phyloP scores from a whole-genome alignment of 1,140 invertebrate species.

The Oreohelix idahoensis region DNA sequence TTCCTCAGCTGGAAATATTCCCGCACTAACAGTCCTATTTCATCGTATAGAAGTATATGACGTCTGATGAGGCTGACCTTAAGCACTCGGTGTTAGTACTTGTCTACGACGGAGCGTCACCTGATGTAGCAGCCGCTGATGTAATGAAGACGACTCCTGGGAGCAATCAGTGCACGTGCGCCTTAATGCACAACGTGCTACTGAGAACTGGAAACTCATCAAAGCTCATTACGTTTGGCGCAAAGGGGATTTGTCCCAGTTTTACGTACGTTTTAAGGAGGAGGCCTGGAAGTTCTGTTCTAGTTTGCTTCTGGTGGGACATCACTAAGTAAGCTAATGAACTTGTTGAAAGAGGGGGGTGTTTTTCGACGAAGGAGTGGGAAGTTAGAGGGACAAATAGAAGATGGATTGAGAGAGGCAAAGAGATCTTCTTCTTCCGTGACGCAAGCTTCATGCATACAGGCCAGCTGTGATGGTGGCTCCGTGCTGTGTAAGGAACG shows the following conservation, averaged over 20 bases:
- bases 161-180: slow-evolving; percentile 4
- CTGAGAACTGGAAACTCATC: neutral
- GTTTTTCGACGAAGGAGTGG: no score
- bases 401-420: no score
- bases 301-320: no score
- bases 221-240: neutral
- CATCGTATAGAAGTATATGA: no score
- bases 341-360: no score
- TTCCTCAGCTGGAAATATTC: neutral
- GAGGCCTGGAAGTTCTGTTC: no score
- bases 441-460: no score
- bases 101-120: neutral
- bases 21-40: neutral
- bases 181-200: neutral
- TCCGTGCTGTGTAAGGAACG: no score
- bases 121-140: neutral
- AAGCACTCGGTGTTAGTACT: neutral
- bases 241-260: neutral
- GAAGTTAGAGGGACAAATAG: no score
- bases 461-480: no score
- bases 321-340: no score
- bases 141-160: neutral
- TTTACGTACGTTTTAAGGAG: neutral
- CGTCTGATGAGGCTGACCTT: neutral
- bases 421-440: no score